A percentile compares a stretch with the other conserved stretches of the same genome.
Evolutionary conservation across 2,888 invertebrate genomes (phyloP).

Genomic region (Drosophila mimica): DNA sequence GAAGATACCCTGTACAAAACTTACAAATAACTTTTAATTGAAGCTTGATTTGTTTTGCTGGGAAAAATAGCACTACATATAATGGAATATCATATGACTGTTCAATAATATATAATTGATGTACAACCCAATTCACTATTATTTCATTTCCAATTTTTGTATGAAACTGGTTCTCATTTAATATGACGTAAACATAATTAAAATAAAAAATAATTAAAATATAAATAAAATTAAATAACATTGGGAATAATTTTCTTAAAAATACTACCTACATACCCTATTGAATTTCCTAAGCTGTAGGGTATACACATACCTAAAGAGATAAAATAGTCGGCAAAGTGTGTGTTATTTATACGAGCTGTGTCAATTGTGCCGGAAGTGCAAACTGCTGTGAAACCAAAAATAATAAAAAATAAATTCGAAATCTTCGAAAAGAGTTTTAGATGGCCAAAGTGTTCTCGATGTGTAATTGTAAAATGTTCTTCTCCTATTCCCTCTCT

Average conservation of each 20-base stretch:
- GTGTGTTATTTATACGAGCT: conserved; percentile 11
- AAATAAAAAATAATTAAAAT: no score
- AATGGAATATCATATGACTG: no score
- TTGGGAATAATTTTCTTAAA: background rate
- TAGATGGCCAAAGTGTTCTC: conserved; percentile 49
- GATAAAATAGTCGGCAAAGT: background rate
- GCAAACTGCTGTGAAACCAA: conserved; percentile 66
- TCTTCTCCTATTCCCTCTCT: conserved; percentile 28
- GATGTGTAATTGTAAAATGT: conserved; percentile 75
- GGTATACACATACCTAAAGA: background rate
- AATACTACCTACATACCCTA: background rate
- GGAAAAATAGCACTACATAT: background rate
- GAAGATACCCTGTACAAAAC: conserved; percentile 25
- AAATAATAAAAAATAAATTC: conserved; percentile 28
- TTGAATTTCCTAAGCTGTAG: background rate
- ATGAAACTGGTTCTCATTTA: no score
- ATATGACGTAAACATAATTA: background rate
- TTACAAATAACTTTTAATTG: background rate
- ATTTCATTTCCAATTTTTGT: no score
- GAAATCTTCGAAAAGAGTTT: conserved; percentile 47
- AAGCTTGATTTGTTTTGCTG: background rate
- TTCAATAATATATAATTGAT: no score
- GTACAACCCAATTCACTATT: no score
- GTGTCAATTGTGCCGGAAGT: conserved; percentile 50
- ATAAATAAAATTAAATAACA: no score